Base-by-base conservation (phyloP, 2,113 vertebrate species). In the Lepus europaeus region DNA sequence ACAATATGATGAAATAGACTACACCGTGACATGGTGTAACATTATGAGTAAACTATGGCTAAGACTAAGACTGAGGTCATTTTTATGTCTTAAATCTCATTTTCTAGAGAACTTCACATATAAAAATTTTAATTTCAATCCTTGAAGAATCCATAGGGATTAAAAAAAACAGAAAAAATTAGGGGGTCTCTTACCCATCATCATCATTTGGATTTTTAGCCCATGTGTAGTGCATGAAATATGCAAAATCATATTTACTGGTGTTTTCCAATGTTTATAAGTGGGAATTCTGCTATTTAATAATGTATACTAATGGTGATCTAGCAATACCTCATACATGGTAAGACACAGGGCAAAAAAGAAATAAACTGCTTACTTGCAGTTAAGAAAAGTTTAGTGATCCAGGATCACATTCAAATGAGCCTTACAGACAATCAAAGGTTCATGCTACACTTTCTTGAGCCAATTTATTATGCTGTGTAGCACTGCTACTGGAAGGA, bases 81-180 rank as follows among this genome's bases (percentile, higher is more conserved):
- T 73, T 87, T 80, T 85, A 89, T 56, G 45, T 63, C 36, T 82
- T 64, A 83, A 68, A 86, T 31, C 17, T 87, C 9, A 81, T 39
- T 86, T 77, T 70, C 89, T 8, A 89, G 63, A 89, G 84, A 89
- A 89, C 22, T 77, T 6, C 39, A 53, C n/a, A 66, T 49, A 84
- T 17, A 39, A 73, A 96, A 96, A 70, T 87, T 73, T 90, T 33
- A 90, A 82, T 56, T 49, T 73, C 25, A 76, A 74, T 85, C 14
- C 25, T 9, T 70, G 17, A 51, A 53, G 3, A 76, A 22, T 31
- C 73, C 5, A 61, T 27, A 22, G 27, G 14, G 45, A 45, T 45
- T 45, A 39, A 36, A 78, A 74, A 76, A 90, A 76, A 91, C 11
- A 16, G 45, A 77, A 90, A 83, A 83, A 89, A 95, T 83, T 70